Base-by-base conservation (phyloP, 2,888 invertebrate genomes). In the Resseliella maxima region DNA sequence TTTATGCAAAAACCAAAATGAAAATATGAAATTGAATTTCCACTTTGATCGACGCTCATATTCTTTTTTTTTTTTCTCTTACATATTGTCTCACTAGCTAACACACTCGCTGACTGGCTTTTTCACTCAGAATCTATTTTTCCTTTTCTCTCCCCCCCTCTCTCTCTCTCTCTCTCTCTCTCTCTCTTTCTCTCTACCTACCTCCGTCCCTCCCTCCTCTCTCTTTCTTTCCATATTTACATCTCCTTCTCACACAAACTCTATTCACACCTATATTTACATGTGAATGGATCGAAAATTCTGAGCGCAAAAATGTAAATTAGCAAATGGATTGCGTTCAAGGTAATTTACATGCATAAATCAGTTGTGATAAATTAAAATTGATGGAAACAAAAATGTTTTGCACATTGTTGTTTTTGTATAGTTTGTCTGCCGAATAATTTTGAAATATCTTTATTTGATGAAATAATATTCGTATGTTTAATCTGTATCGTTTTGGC, bases 21-120 rank as follows among this genome's bases (percentile, higher is more conserved):
- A 59, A 59, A 59, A 59, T 59, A 59, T 59, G 59, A 59, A 59
- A 59, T 24, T 59, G n/a, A 59, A 59, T 59, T 59, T 59, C 18
- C n/a, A n/a, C n/a, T n/a, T n/a, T n/a, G n/a, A n/a, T n/a, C n/a
- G n/a, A n/a, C n/a, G n/a, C n/a, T n/a, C n/a, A n/a, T n/a, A n/a
- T n/a, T n/a, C n/a, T n/a, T n/a, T n/a, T n/a, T n/a, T n/a, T n/a
- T n/a, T n/a, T n/a, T n/a, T n/a, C n/a, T n/a, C n/a, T n/a, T n/a
- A n/a, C n/a, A n/a, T n/a, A n/a, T n/a, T n/a, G n/a, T n/a, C n/a
- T n/a, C n/a, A n/a, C n/a, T n/a, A n/a, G n/a, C n/a, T n/a, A n/a
- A n/a, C n/a, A n/a, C n/a, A n/a, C n/a, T n/a, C n/a, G n/a, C n/a
- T n/a, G n/a, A n/a, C n/a, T n/a, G n/a, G n/a, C n/a, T n/a, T n/a